These are phyloP conservation scores for Phymanthus crucifer DNA, from an alignment of 92 coral and sea anemone species.

Conservation along the genomic window DNA sequence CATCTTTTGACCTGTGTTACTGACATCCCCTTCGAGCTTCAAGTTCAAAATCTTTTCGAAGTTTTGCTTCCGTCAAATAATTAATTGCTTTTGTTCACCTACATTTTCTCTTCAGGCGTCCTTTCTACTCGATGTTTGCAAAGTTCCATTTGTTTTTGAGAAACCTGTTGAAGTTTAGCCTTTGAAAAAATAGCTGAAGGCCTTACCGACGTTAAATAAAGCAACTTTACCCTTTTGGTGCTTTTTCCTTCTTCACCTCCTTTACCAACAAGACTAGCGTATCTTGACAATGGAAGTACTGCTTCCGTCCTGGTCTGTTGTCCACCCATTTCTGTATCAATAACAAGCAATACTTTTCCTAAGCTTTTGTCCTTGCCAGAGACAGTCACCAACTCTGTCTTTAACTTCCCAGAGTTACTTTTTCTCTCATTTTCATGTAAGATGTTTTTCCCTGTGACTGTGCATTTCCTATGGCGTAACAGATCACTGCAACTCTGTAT, in stretches of 20 bases:
- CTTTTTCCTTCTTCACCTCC: neutral
- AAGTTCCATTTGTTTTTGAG: neutral
- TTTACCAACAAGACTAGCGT: neutral
- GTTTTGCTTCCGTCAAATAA: conserved; percentile 5
- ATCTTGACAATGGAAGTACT: neutral
- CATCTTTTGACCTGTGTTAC: conserved; percentile 3
- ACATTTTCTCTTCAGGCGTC: neutral
- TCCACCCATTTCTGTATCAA: no score
- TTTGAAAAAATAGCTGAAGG: neutral
- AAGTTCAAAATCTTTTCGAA: conserved; percentile 1
- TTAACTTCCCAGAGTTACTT: neutral
- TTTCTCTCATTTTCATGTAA: neutral
- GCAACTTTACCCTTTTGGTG: neutral
- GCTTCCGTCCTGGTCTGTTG: no score
- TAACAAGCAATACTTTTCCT: no score
- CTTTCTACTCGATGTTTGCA: neutral
- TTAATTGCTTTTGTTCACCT: neutral
- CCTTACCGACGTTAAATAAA: conserved; percentile 7
- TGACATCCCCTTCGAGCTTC: neutral
- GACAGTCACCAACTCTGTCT: neutral
- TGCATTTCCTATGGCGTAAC: neutral
- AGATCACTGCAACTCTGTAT: conserved; percentile 8
- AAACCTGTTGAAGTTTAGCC: neutral
- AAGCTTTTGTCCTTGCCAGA: no score
- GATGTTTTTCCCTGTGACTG: neutral